A percentile compares a stretch with the other conserved stretches of the same genome.
Evolutionary conservation across 1,140 invertebrate genomes (phyloP).

Genomic region (Wasmannia auropunctata): DNA sequence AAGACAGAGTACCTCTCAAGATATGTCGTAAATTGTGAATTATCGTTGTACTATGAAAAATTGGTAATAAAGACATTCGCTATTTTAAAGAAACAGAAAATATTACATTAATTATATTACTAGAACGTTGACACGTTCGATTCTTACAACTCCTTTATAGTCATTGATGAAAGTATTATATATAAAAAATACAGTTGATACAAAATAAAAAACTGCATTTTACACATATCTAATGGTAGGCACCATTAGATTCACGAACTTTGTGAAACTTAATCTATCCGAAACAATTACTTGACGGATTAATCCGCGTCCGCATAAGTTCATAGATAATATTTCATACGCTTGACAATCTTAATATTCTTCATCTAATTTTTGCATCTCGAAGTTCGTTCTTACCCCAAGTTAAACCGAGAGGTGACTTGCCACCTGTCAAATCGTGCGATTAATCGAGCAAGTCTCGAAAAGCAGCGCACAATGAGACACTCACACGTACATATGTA

Average conservation of each 20-base stretch:
- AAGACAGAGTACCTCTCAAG: too few species aligned
- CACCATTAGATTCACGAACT: not conserved
- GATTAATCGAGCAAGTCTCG: conserved; percentile 17
- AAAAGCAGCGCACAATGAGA: not conserved
- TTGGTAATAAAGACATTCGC: not conserved
- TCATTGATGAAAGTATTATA: not conserved
- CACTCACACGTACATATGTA: too few species aligned
- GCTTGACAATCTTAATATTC: not conserved
- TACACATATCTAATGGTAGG: not conserved
- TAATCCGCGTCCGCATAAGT: not conserved
- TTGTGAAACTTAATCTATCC: not conserved
- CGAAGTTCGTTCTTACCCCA: not conserved
- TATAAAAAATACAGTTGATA: not conserved
- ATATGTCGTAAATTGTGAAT: not conserved
- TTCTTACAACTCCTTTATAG: not conserved
- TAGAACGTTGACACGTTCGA: not conserved
- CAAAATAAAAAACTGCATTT: not conserved
- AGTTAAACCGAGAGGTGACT: conserved; percentile 9
- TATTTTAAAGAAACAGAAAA: not conserved
- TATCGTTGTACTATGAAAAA: not conserved
- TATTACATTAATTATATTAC: not conserved
- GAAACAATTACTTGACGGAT: not conserved
- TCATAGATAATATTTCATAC: not conserved
- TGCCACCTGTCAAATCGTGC: conserved; percentile 4
- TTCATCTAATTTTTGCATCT: not conserved